Conservation (phyloP, 2,888 invertebrate genomes). For the Phyllotreta cruciferae region DNA sequence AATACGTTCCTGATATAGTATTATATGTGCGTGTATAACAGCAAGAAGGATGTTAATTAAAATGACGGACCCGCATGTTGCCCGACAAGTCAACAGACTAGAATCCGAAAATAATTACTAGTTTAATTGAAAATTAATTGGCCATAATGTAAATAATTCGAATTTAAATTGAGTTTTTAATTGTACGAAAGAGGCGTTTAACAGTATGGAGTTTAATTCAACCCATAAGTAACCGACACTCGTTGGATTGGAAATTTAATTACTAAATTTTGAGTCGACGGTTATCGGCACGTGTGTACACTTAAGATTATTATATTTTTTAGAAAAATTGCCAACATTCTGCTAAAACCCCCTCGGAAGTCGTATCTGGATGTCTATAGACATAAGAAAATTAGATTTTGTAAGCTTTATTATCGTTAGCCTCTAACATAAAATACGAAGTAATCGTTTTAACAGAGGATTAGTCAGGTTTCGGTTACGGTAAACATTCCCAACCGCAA, state of each 20-base stretch:
- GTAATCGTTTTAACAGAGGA: conserved; percentile 18
- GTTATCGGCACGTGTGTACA: no score
- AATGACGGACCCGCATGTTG: conserved; percentile 37
- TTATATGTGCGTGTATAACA: neutral
- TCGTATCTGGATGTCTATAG: neutral
- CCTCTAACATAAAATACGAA: conserved; percentile 17
- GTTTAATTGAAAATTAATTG: conserved; percentile 42
- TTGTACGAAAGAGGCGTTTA: conserved; percentile 22
- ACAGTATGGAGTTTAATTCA: conserved; percentile 15
- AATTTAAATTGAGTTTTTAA: conserved; percentile 38
- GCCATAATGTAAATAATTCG: conserved; percentile 40
- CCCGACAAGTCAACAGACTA: conserved; percentile 37
- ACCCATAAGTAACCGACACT: conserved; percentile 10
- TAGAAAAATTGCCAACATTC: no score
- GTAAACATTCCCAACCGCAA: conserved; percentile 13
- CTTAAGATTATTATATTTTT: no score
- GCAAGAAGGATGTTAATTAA: conserved; percentile 37
- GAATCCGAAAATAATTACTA: conserved; percentile 40
- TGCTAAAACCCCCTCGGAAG: no score
- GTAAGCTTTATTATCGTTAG: conserved; percentile 6
- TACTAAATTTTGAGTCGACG: neutral
- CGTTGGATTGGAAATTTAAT: neutral
- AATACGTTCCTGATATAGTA: conserved; percentile 10
- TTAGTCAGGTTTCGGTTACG: conserved; percentile 14
- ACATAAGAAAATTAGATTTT: conserved; percentile 22